Base-by-base conservation (phyloP, 2,797 vertebrate species). In the Triplophysa yarkandensis region DNA sequence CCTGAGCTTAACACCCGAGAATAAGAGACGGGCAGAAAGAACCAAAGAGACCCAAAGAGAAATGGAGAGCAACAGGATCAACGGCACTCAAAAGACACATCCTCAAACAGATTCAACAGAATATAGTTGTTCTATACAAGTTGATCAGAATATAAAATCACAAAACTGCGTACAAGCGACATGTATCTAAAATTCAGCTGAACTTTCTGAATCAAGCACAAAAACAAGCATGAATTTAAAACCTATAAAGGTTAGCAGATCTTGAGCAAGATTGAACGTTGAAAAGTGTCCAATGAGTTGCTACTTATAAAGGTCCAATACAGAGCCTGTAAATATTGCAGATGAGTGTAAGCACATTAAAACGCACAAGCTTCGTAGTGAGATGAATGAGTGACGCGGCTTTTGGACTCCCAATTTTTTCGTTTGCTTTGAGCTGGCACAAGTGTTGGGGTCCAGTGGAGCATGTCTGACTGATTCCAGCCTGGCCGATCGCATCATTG, bases 301-400 rank as follows among this genome's bases (percentile, higher is more conserved):
- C 60, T 78, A 43, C 43, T 77, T 71, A 81, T 85, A 83, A 88
- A 84, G 86, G 86, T 88, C 84, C 76, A n/a, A n/a, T n/a, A n/a
- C n/a, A n/a, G n/a, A n/a, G 74, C 44, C 1, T 77, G 54, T 63
- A 58, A 63, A 78, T 74, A 74, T 78, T 74, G 57, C 36, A 74
- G 71, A 13, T 14, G 2, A 78, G 65, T 48, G 28, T 10, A 44
- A 68, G 55, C 9, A 17, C 21, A 14, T 52, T 50, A 73, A 54
- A 9, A 39, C 19, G 9, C 60, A 48, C 27, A 27, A 62, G 30
- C 64, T 21, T 44, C 32, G 25, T 25, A 50, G 23, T 16, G 34
- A 34, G 48, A 46, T 36, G 27, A 68, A 63, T 68, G 64, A 73
- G 50, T 61, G 57, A 68, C 17, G 17, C 39, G 58, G 23, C 11